A percentile compares a stretch with the other conserved stretches of the same genome.
Conservation (phyloP, 2,797 vertebrate species). For the Falco biarmicus region DNA sequence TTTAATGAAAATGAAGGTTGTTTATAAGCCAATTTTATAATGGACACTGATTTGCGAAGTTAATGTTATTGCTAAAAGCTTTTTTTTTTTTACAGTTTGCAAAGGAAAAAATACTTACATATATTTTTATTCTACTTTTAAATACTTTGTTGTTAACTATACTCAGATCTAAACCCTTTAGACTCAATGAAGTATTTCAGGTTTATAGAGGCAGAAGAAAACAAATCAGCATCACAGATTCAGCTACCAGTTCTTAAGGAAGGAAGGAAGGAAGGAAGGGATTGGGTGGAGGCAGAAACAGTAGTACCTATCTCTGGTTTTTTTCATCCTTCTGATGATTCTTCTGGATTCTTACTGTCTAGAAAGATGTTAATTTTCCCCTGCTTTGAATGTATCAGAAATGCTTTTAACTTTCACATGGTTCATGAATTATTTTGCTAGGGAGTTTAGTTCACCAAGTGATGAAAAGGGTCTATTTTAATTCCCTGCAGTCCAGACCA, state of each 20-base stretch:
- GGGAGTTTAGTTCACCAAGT: background rate
- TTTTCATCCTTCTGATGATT: background rate
- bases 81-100: too few relatives aligned
- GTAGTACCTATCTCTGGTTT: conserved; percentile 12
- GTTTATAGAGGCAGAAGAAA: background rate
- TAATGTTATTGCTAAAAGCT: background rate
- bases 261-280: background rate
- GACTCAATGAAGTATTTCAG: background rate
- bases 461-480: background rate
- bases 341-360: conserved; percentile 35
- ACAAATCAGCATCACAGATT: background rate
- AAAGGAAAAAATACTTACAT: too few relatives aligned
- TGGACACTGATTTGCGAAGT: background rate
- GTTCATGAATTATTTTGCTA: background rate
- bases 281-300: background rate
- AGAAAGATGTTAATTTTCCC: conserved; percentile 36
- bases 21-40: background rate
- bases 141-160: background rate
- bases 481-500: background rate
- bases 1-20: background rate
- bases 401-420: conserved; percentile 28
- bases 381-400: conserved; percentile 14
- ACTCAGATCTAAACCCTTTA: background rate
- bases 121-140: background rate
- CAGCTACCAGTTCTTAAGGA: conserved; percentile 11